Evolutionary conservation across 1,140 invertebrate species (phyloP), one percentile per base, ranked within the genome.

Genomic region (Thereuonema tuberculata): DNA sequence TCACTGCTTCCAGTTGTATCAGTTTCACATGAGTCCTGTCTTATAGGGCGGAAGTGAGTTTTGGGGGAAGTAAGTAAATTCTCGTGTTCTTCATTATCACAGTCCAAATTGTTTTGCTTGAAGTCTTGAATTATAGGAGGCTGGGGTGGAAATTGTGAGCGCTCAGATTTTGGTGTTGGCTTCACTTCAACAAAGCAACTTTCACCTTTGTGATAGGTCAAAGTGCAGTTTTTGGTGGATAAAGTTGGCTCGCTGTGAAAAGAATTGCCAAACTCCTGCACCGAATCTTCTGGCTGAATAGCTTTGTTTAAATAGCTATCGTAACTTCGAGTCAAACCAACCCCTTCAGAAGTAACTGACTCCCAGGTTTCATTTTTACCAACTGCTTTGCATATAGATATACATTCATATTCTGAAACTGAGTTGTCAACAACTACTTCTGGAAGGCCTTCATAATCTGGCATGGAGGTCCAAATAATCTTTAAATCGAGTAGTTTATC

Each of bases 11-110:
- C 52, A 9, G 23, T 60, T 17, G 56, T 26, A 9, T 62, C 57
- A 5, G 46, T 54, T 21, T 62, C 61, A 23, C 47, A 60, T 15
- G 43, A 54, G 24, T 80, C 79, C 61, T 76, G 72, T 67, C 80
- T 80, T 62, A 87, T 87, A 1, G 85, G 85, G 59, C 79, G 78
- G 74, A 89, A 89, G 71, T 87, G 85, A 53, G 84, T 86, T 52
- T 80, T 78, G 57, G 79, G 74, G 1, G 84, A 85, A 15, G 81
- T 84, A 25, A 86, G 72, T 55, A 86, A 70, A 71, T 85, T 82
- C 69, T 87, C 84, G 25, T 84, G 77, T 54, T 76, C 72, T 53
- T 61, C 57, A 23, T 54, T 23, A 5, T 60, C 47, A 24, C 17
- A 26, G 56, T 62, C 21, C 29, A 20, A 12, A 5, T 14, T 26